These are phyloP conservation scores for Tokudaia tokunoshimensis DNA, from an alignment of 2,797 vertebrate genomes.

Conservation along the genomic window DNA sequence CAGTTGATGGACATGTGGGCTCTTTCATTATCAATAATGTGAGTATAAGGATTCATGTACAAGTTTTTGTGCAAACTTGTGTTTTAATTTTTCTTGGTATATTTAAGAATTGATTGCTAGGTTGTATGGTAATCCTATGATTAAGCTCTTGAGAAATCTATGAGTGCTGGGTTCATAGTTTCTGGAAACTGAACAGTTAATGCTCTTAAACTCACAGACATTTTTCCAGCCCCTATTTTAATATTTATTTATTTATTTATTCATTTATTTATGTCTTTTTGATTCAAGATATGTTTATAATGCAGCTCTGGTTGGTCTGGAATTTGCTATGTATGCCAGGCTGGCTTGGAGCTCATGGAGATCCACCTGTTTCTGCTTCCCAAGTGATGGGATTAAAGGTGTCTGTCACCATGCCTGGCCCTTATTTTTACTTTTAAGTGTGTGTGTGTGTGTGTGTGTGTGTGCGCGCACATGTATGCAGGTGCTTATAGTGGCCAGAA, in stretches of 20 bases:
- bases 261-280: background rate
- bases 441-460: background rate
- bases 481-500: background rate
- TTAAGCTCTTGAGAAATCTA: conserved; percentile 40
- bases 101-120: background rate
- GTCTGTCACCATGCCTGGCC: background rate
- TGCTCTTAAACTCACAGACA: background rate
- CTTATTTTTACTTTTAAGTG: background rate
- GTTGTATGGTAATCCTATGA: background rate
- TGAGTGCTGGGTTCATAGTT: background rate
- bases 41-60: background rate
- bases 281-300: background rate
- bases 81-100: conserved; percentile 25
- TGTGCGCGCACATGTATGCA: background rate
- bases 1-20: background rate
- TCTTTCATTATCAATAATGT: background rate
- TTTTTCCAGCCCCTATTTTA: background rate
- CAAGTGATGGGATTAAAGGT: background rate
- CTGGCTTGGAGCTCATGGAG: background rate
- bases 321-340: background rate
- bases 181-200: background rate
- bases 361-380: background rate
- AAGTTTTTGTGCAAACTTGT: background rate
- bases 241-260: background rate
- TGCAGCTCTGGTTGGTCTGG: background rate